phyloP scores from a whole-genome alignment of 2,888 invertebrate genomes.

The Temnothorax rugatulus region DNA sequence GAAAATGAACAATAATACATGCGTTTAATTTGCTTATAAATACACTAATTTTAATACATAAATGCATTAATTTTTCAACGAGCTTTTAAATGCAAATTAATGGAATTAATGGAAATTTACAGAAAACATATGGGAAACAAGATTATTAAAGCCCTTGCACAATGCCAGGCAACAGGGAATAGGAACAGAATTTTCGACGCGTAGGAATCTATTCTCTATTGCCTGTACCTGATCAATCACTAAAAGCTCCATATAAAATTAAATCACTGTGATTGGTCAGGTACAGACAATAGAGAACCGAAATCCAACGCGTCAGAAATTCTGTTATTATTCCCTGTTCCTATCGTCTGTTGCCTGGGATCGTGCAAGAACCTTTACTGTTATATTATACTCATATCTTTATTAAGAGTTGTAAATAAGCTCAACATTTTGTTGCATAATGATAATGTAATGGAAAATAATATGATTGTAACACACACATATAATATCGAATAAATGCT shows the following conservation, averaged over 20 bases:
- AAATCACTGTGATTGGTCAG: too few species aligned
- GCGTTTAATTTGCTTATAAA: background rate
- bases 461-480: background rate
- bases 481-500: background rate
- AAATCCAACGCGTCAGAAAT: too few species aligned
- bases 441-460: background rate
- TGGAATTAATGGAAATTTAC: background rate
- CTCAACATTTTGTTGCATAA: conserved; percentile 24
- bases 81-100: conserved; percentile 18
- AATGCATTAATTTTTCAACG: conserved; percentile 7
- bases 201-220: too few species aligned
- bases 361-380: background rate
- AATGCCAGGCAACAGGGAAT: too few species aligned
- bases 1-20: conserved; percentile 1
- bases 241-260: too few species aligned
- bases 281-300: too few species aligned
- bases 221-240: too few species aligned
- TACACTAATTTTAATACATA: too few species aligned
- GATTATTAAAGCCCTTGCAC: background rate
- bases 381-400: background rate
- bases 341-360: too few species aligned
- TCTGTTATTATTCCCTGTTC: too few species aligned
- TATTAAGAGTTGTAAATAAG: background rate
- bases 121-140: background rate
- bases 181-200: too few species aligned